Base-by-base conservation (phyloP, 2,888 invertebrate species). In the Nomada goodeniana region DNA sequence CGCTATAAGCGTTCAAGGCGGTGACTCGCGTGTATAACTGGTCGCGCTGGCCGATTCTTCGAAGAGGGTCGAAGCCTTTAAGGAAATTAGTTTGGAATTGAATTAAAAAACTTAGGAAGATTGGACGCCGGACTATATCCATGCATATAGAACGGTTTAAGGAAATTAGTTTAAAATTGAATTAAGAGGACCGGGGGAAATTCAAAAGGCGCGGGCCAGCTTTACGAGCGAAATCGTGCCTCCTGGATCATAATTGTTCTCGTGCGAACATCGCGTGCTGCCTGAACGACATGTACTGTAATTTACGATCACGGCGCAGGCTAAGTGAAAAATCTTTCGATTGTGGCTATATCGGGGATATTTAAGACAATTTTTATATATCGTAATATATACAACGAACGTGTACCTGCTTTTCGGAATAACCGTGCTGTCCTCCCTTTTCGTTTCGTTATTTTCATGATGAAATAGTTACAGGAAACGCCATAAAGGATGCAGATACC, bases 71-170 rank as follows among this genome's bases (percentile, higher is more conserved):
- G 65, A 60, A 63, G 59, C 86, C 79, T 77, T 86, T 86, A 86
- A 82, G 84, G 76, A 84, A 82, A 86, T 86, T 86, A 76, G 76
- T 76, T 79, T 81, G 73, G 79, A 86, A 86, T 84, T 82, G 71
- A 86, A 84, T 86, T 86, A 84, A 86, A 79, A 82, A 84, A 86
- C 84, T 86, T 84, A 72, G 67, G 68, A 84, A 82, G 84, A 86
- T 86, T 86, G 82, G 76, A 76, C 77, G 83, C 65, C 79, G 70
- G 69, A 71, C 83, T 72, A 84, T 76, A 71, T 77, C 75, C 76
- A 75, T 74, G 81, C 75, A 76, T 80, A 75, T 79, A 72, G 76
- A 70, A 80, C 75, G 80, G 70, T 76, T 80, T 63, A 84, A 72
- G 84, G 68, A 72, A 86, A 86, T 76, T 69, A 84, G 82, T 84